Evolutionary conservation across 2,113 vertebrate species (phyloP).

Genomic region (Thalassoma bifasciatum): DNA sequence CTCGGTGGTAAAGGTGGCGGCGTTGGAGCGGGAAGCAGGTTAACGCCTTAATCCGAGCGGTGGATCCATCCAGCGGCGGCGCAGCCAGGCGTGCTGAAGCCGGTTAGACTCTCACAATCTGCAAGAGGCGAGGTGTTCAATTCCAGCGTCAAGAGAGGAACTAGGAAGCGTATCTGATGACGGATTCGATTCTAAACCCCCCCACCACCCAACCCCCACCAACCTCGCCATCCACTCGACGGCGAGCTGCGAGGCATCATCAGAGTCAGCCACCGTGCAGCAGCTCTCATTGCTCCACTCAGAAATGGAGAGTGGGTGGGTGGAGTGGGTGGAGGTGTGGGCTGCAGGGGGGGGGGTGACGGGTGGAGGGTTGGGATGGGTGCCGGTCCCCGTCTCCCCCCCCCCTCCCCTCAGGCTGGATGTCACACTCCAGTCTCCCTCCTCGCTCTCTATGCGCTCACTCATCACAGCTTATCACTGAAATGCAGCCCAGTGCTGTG

Average conservation of each 20-base stretch:
- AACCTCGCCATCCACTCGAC: too few relatives aligned
- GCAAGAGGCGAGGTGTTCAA: slow-evolving; percentile 50
- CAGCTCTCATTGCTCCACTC: slow-evolving; percentile 66
- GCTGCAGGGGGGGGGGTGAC: slow-evolving; percentile 12
- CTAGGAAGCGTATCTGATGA: too few relatives aligned
- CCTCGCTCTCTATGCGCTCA: slow-evolving; percentile 46
- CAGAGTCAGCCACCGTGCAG: slow-evolving; percentile 61
- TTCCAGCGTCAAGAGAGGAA: slow-evolving; percentile 40
- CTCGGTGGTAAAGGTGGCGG: neutral
- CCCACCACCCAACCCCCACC: too few relatives aligned
- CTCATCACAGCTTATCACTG: slow-evolving; percentile 74
- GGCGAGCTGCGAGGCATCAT: slow-evolving; percentile 29
- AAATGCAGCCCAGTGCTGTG: slow-evolving; percentile 67
- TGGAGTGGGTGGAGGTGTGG: slow-evolving; percentile 29
- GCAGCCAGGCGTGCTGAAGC: slow-evolving; percentile 56
- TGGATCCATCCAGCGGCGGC: slow-evolving; percentile 48
- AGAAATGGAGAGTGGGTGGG: slow-evolving; percentile 62
- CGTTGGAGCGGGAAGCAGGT: slow-evolving; percentile 47
- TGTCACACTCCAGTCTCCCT: slow-evolving; percentile 65
- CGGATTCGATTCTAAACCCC: too few relatives aligned
- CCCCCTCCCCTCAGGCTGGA: slow-evolving; percentile 50
- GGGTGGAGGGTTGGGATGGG: neutral
- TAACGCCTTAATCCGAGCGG: slow-evolving; percentile 67
- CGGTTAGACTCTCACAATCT: slow-evolving; percentile 50
- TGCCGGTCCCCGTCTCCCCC: neutral